Base-by-base conservation (phyloP, 1,140 invertebrate genomes). In the Drosophila albomicans region DNA sequence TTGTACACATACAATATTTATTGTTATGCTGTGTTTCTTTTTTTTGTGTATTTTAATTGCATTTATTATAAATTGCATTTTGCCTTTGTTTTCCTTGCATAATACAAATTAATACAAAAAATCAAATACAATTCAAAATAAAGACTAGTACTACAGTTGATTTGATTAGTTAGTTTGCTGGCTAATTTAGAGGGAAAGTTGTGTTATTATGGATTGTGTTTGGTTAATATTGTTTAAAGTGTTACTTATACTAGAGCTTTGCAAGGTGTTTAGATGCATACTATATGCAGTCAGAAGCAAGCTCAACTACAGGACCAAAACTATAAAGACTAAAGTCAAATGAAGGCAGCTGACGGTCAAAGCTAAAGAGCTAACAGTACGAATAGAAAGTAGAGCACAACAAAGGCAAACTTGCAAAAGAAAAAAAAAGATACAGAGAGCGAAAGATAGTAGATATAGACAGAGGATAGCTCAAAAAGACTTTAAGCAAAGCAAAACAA, bases 401-500 rank as follows among this genome's bases (percentile, higher is more conserved):
- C 61, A 75, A 46, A 75, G 56, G 46, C 54, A 64, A 49, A 52
- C 51, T 38, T 72, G 70, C 78, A 66, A 72, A 38, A 10, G 35
- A 52, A 30, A 70, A 38, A 78, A 78, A 45, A 75, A 62, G 76
- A 46, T 48, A 75, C 6, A 79, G 57, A 64, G 48, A 62, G 56
- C 48, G 35, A 52, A 2, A 54, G 61, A 59, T 32, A 64, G 58
- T 16, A 51, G 46, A 78, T 35, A 89, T 49, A 81, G 59, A 38
- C 43, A 59, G 49, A 56, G 28, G 54, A 67, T 67, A 74, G 72
- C 57, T 52, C 54, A 77, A 73, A 57, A 57, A 73, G 56, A 74
- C 64, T 79, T 78, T 49, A 90, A 87, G 85, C 81, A 80, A 85
- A 89, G 81, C 81, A 89, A 25, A 25, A 38, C 35, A 38, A 79